A percentile compares a stretch with the other conserved stretches of the same genome.
Conservation (phyloP, 2,113 vertebrate genomes). For the Nothoprocta perdicaria region DNA sequence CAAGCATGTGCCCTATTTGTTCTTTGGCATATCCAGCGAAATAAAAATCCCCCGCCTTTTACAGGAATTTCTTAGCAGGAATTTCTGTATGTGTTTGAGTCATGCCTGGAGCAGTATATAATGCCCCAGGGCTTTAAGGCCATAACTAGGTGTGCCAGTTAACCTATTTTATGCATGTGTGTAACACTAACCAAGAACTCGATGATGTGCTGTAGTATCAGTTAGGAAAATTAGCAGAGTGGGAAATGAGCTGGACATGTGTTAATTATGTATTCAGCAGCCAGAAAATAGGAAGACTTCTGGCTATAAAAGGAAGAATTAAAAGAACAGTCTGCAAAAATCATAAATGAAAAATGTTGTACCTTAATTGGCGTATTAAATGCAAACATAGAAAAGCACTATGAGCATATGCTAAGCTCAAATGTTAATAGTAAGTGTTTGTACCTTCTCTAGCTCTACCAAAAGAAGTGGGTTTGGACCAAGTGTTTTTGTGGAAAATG, state of each 20-base stretch:
- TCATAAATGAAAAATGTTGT: background rate
- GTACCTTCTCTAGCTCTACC: background rate
- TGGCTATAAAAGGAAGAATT: background rate
- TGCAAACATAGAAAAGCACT: background rate
- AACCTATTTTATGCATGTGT: fast-evolving
- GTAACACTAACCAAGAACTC: background rate
- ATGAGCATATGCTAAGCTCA: background rate
- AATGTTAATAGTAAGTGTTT: background rate
- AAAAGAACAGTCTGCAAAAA: background rate
- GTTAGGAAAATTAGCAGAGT: background rate
- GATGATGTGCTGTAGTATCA: background rate
- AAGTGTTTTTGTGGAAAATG: background rate
- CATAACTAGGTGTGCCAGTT: fast-evolving
- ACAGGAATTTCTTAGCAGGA: background rate
- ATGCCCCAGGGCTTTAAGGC: background rate
- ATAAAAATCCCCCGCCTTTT: background rate
- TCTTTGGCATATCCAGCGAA: background rate
- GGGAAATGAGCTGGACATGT: background rate
- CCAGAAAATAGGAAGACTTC: background rate
- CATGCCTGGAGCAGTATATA: background rate
- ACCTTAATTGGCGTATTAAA: background rate
- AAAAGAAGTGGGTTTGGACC: background rate
- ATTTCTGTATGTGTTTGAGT: background rate
- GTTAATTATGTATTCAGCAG: background rate
- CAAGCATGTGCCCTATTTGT: background rate